Conservation (phyloP, 2,113 vertebrate genomes). For the Forbesichthys agassizii region DNA sequence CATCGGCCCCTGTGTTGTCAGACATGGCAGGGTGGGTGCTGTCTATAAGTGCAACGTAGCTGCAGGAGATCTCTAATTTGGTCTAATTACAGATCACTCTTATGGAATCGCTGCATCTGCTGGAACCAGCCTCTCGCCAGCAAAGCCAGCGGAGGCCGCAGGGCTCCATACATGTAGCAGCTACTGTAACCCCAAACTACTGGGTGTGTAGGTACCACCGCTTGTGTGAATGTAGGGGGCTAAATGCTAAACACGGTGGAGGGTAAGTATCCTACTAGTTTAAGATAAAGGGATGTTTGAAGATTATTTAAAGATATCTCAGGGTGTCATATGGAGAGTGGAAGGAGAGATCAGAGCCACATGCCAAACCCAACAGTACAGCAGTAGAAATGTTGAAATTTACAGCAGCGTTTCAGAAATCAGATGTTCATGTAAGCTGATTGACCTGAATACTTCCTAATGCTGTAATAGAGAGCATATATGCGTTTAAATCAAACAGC, state of each 20-base stretch:
- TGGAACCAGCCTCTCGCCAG: slow-evolving; percentile 19
- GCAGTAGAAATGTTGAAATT: too few species aligned
- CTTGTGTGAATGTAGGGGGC: slow-evolving; percentile 37
- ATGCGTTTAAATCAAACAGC: not conserved
- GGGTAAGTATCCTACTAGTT: slow-evolving; percentile 15
- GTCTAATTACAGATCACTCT: slow-evolving; percentile 62
- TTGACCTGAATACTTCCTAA: too few species aligned
- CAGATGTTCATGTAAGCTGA: too few species aligned
- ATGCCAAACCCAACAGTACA: too few species aligned
- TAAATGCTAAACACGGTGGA: slow-evolving; percentile 37
- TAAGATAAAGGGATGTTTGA: slow-evolving; percentile 10
- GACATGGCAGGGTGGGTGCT: slow-evolving; percentile 45
- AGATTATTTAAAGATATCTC: slow-evolving; percentile 13
- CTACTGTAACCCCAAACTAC: slow-evolving; percentile 44
- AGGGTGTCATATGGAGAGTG: too few species aligned
- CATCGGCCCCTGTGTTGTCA: slow-evolving; percentile 18
- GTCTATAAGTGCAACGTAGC: slow-evolving; percentile 33
- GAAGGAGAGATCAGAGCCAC: too few species aligned
- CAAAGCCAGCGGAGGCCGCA: slow-evolving; percentile 25
- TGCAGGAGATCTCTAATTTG: slow-evolving; percentile 62
- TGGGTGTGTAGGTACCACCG: slow-evolving; percentile 36
- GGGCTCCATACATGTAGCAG: slow-evolving; percentile 47
- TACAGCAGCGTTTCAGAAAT: too few species aligned
- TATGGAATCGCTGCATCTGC: slow-evolving; percentile 54
- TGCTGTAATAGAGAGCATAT: not conserved